Evolutionary conservation across 2,113 vertebrate species (phyloP).

Genomic region (Rhodinocichla rosea): DNA sequence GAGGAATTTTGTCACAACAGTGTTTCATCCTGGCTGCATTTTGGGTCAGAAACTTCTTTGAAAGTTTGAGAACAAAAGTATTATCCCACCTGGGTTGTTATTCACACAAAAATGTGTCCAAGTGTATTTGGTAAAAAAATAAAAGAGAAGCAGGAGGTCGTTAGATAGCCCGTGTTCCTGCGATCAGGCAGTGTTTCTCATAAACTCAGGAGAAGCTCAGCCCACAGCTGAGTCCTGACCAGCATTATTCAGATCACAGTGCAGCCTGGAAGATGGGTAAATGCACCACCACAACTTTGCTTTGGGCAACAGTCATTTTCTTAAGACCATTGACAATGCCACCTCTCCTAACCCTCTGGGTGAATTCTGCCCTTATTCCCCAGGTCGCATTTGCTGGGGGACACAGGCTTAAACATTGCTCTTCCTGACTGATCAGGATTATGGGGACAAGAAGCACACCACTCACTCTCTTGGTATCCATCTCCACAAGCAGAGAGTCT

Average conservation of each 20-base stretch:
- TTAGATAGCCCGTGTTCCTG: background rate
- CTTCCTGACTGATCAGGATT: background rate
- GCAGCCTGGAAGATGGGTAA: background rate
- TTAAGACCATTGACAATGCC: accelerated
- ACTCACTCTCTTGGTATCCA: background rate
- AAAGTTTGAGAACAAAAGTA: background rate
- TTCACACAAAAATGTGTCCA: background rate
- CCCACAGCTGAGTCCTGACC: background rate
- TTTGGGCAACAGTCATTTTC: background rate
- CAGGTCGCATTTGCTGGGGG: background rate
- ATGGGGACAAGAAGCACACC: background rate
- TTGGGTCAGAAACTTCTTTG: background rate
- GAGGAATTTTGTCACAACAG: background rate
- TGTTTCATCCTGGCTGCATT: background rate
- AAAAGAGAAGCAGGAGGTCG: accelerated
- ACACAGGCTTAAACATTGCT: background rate
- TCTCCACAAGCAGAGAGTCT: background rate
- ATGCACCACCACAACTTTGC: background rate
- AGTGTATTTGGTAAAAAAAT: background rate
- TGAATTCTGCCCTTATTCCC: background rate
- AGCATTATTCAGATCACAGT: background rate
- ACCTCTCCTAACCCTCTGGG: background rate
- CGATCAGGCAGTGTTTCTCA: background rate
- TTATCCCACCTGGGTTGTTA: background rate
- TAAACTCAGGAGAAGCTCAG: background rate